phyloP scores from a whole-genome alignment of 2,797 vertebrate genomes.

The Apogon talboti region DNA sequence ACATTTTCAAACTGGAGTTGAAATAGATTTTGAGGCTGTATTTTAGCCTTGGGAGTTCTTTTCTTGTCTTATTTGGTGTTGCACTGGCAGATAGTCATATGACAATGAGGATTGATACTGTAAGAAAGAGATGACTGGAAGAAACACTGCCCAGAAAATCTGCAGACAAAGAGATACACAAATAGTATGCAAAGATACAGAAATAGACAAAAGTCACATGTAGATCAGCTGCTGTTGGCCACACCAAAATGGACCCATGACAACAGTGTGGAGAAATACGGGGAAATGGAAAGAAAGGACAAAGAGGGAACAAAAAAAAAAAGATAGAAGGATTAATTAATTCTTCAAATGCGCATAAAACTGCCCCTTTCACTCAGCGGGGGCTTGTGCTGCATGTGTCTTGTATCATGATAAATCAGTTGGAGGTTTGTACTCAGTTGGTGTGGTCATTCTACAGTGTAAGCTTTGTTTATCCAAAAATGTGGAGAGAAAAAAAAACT shows the following conservation, averaged over 20 bases:
- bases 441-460: too few relatives aligned
- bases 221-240: slow-evolving; percentile 20
- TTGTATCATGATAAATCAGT: too few relatives aligned
- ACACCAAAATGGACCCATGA: slow-evolving; percentile 2
- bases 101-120: neutral
- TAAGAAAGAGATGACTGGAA: neutral
- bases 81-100: neutral
- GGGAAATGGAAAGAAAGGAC: neutral
- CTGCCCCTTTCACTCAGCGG: too few relatives aligned
- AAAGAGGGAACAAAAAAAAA: neutral
- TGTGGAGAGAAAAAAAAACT: too few relatives aligned
- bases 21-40: too few relatives aligned
- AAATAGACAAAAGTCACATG: slow-evolving; percentile 36
- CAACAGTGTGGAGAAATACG: neutral
- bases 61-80: too few relatives aligned
- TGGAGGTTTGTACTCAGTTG: too few relatives aligned
- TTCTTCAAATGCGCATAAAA: too few relatives aligned
- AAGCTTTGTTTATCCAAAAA: too few relatives aligned
- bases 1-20: too few relatives aligned
- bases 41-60: too few relatives aligned
- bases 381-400: too few relatives aligned
- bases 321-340: neutral
- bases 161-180: slow-evolving; percentile 35
- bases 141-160: neutral
- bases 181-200: slow-evolving; percentile 44